These are phyloP conservation scores for Myotis brandtii DNA, from an alignment of 2,113 vertebrate species.

Conservation along the genomic window DNA sequence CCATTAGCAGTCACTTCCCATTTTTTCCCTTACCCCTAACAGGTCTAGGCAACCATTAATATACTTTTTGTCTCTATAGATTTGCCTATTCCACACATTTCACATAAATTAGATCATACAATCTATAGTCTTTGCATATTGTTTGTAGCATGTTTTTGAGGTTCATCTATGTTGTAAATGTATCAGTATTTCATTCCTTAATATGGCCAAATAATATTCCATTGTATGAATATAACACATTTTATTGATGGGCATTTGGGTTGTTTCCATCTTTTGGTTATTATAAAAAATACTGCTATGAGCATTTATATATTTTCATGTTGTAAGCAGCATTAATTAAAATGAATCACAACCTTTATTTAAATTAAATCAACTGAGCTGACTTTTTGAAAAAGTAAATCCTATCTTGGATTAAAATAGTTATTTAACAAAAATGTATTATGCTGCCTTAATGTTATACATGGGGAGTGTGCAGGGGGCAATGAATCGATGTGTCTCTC, in stretches of 20 bases:
- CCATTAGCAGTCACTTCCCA: neutral
- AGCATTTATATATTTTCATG: neutral
- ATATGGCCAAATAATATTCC: neutral
- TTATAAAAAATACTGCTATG: neutral
- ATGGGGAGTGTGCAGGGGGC: too few relatives aligned
- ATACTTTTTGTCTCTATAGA: neutral
- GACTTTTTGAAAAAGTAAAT: slow-evolving; percentile 46
- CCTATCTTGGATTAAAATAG: neutral
- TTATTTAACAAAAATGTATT: slow-evolving; percentile 17
- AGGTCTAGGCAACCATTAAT: neutral
- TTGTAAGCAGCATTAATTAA: slow-evolving; percentile 43
- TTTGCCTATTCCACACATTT: neutral
- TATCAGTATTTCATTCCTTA: neutral
- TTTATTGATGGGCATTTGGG: neutral
- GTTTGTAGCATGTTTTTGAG: neutral
- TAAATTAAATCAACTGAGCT: slow-evolving; percentile 31
- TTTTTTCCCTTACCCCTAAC: neutral
- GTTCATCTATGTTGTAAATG: neutral
- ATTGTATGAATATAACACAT: neutral
- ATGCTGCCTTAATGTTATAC: slow-evolving; percentile 18
- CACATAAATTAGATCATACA: neutral
- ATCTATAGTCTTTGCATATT: neutral
- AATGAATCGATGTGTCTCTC: too few relatives aligned
- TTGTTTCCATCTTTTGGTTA: neutral
- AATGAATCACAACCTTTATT: slow-evolving; percentile 19